Evolutionary conservation across 2,113 vertebrate species (phyloP).

Genomic region (Vicugna pacos): DNA sequence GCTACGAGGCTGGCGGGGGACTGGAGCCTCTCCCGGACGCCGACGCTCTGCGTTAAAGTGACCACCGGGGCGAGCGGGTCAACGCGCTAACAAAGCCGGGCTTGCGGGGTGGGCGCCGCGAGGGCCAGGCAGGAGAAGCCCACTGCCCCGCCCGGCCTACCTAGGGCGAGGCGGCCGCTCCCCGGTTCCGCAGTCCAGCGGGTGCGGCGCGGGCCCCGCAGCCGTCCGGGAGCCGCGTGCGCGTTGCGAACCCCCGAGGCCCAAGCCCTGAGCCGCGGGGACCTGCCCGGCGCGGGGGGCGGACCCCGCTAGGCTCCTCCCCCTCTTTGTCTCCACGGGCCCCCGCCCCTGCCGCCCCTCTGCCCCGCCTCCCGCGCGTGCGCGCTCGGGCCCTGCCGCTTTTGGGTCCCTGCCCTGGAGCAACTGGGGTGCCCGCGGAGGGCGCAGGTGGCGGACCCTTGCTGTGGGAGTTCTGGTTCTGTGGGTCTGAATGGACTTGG

Average conservation of each 20-base stretch:
- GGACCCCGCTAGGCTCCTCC: fast-evolving
- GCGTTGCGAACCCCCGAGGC: neutral
- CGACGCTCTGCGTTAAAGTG: neutral
- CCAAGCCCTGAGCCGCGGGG: no score
- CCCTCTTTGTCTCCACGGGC: neutral
- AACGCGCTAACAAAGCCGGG: neutral
- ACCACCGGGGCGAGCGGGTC: neutral
- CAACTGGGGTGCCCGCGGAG: neutral
- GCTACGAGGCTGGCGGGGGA: neutral
- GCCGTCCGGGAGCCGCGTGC: neutral
- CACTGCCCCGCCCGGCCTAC: neutral
- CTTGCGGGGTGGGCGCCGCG: neutral
- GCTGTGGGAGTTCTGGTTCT: neutral
- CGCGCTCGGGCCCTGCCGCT: neutral
- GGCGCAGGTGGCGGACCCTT: no score
- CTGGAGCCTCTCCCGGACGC: neutral
- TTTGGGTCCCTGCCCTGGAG: no score
- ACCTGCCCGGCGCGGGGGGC: neutral
- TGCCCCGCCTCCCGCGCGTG: neutral
- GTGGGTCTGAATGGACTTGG: neutral
- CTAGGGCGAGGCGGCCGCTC: neutral
- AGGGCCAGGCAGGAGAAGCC: neutral
- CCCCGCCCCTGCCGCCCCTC: neutral
- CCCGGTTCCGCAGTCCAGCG: neutral
- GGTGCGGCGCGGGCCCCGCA: no score